phyloP scores from a whole-genome alignment of 2,888 invertebrate genomes.

The Acleris laterana region DNA sequence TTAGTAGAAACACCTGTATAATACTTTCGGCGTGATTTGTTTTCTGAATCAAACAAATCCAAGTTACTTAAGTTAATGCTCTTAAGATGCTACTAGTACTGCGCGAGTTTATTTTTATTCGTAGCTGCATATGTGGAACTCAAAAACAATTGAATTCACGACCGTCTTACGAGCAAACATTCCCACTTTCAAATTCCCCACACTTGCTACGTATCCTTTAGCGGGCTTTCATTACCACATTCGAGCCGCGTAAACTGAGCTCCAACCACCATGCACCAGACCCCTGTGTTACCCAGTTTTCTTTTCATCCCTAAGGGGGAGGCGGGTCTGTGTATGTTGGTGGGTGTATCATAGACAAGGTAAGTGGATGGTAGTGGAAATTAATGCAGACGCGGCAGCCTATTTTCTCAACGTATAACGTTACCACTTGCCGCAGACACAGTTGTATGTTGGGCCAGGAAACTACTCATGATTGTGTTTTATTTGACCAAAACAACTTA shows the following conservation, averaged over 20 bases:
- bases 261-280: constrained; percentile 6
- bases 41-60: too few species aligned
- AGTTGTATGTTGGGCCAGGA: constrained; percentile 40
- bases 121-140: neutral
- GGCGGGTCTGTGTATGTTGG: constrained; percentile 16
- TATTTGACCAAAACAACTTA: too few species aligned
- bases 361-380: constrained; percentile 52
- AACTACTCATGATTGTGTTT: constrained; percentile 13
- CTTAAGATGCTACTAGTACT: too few species aligned
- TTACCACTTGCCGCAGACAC: constrained; percentile 52
- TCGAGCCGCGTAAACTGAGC: constrained; percentile 9
- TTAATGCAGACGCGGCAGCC: constrained; percentile 61
- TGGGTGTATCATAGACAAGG: constrained; percentile 34
- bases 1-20: too few species aligned
- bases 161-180: constrained; percentile 4
- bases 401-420: constrained; percentile 56
- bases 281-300: neutral
- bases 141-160: constrained; percentile 7
- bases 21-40: too few species aligned
- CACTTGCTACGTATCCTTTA: constrained; percentile 20
- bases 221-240: constrained; percentile 27
- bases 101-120: neutral
- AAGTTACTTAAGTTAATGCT: too few species aligned
- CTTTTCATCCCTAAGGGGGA: neutral
- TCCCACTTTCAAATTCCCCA: constrained; percentile 18